A percentile compares a stretch with the other conserved stretches of the same genome.
These are phyloP conservation scores for Terrapene triunguis DNA, from an alignment of 2,113 vertebrate genomes.

Conservation along the genomic window DNA sequence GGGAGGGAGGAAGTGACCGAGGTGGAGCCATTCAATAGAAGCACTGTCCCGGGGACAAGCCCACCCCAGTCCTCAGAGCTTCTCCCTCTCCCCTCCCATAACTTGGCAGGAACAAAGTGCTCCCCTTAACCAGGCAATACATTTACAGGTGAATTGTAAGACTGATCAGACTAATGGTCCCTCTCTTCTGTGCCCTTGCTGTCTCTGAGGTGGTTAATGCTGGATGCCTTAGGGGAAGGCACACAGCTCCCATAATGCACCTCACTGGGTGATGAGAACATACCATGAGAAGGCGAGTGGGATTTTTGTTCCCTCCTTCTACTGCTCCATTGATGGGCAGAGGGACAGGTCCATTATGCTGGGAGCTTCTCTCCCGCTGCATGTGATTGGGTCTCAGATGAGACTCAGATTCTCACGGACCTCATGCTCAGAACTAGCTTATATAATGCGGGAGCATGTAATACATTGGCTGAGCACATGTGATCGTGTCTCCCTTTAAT, in stretches of 20 bases:
- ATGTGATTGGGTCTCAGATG: not conserved
- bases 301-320: not conserved
- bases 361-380: slow-evolving; percentile 1
- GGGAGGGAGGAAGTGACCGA: not conserved
- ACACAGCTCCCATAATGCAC: not conserved
- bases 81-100: fast-evolving
- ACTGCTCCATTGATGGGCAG: not conserved
- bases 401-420: not conserved
- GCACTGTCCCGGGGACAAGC: not conserved
- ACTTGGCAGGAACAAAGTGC: not conserved
- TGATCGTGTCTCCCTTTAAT: not conserved
- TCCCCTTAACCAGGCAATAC: not conserved
- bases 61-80: not conserved
- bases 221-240: not conserved
- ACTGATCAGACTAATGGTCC: not conserved
- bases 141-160: not conserved
- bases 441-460: not conserved
- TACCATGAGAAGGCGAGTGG: not conserved
- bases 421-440: not conserved
- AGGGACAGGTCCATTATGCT: slow-evolving; percentile 1
- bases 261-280: not conserved
- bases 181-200: not conserved
- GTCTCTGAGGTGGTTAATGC: not conserved
- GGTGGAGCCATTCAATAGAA: not conserved
- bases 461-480: not conserved